Base-by-base conservation (phyloP, 2,888 invertebrate species). In the Prenolepis imparis region DNA sequence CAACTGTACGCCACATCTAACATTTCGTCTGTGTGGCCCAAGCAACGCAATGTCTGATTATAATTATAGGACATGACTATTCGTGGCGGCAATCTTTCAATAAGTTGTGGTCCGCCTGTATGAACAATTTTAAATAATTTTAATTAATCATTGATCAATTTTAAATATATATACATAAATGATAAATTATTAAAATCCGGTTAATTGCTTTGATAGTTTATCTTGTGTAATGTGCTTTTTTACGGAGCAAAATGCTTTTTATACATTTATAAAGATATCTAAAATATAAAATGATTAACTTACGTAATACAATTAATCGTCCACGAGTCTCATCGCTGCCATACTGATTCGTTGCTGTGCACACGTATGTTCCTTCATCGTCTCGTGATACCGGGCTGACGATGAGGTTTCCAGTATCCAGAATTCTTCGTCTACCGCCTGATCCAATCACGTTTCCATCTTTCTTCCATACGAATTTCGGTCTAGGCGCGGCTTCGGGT, bases 401-500 rank as follows among this genome's bases (percentile, higher is more conserved):
- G 64, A 98, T 96, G 4, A 99, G 96, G 94, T 98, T 98, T 0
- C 99, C 99, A 94, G 96, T 98, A 66, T 98, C 97, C 74, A 98
- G 95, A 87, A 98, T 98, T 88, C 96, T 96, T 87, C 98, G 95
- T 93, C 98, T 97, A 0, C 98, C 98, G 36, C 98, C 98, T 39
- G 97, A 96, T 1, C 97, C 96, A 81, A 97, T 96, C 1, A 97
- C 96, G 91, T 97, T 96, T 8, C 97, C 97, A 95, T 98, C 97
- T 93, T 98, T 98, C 91, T 97, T 98, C 99, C 99, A 99, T 55
- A 96, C 96, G 93, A 98, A 98, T 88, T 97, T 96, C 0, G 99
- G 98, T 90, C 96, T 96, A 0, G 99, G 99, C 0, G 99, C 98
- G 18, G 99, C 99, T 95, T 99, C 99, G 0, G 99, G 99, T 93